Base-by-base conservation (phyloP, 2,797 vertebrate species). In the Lepus oiostolus region DNA sequence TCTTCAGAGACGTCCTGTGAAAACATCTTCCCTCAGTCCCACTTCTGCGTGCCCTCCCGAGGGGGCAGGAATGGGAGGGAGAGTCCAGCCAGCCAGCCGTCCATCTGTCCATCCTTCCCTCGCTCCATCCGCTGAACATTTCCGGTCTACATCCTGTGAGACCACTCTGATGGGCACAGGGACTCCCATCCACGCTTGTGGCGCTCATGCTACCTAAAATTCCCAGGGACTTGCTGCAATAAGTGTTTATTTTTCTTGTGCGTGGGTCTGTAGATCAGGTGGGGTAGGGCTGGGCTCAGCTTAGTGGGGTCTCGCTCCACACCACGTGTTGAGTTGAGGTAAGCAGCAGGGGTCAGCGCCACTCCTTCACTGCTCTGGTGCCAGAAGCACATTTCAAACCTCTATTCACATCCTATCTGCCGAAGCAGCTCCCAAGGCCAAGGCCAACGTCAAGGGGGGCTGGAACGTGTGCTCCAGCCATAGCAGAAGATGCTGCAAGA, bases 381-480 rank as follows among this genome's bases (percentile, higher is more conserved):
- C 16, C 30, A 13, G 12, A 65, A 67, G 58, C n/a, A 52, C 1
- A 1, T 67, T 81, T 76, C 62, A 28, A n/a, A 14, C 3, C 30
- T 76, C 32, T 76, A 62, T 24, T 90, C 0, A 13, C 17, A 14
- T 22, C 4, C 0, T 21, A 28, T 19, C 60, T 47, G 19, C 30
- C 70, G 68, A 77, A 65, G 14, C 28, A 54, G 84, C 42, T 87
- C 52, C 19, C 6, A 54, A 0, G 2, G 24, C 28, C 71, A 50
- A 77, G 5, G 28, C 16, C 24, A n/a, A 12, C 0, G 11, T 26
- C 26, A 42, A 24, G 0, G 0, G 26, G 5, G 28, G 42, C 30
- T 10, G 24, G 67, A 21, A 85, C 0, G 0, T 35, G 32, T 32
- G 26, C 21, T 28, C 32, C 47, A 65, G 60, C 26, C 62, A 52